Evolutionary conservation across 2,113 vertebrate species (phyloP).

Genomic region (Nesoenas mayeri): DNA sequence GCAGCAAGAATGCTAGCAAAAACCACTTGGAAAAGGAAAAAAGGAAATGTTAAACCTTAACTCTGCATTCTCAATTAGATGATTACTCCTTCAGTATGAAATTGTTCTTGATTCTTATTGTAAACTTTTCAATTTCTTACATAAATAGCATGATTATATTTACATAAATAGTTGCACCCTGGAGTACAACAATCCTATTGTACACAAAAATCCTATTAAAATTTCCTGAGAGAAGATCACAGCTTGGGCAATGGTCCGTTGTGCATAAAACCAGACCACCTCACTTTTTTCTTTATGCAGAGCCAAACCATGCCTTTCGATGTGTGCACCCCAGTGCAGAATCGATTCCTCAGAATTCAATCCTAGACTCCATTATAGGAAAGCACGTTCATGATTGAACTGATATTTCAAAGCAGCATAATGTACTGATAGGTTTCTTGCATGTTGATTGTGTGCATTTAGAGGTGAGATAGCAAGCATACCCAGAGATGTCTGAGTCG

Average conservation of each 20-base stretch:
- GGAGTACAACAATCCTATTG: slow-evolving; percentile 43
- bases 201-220: slow-evolving; percentile 54
- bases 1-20: not conserved
- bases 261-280: not conserved
- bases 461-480: not conserved
- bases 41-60: slow-evolving; percentile 27
- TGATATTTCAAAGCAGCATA: not conserved
- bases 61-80: slow-evolving; percentile 40
- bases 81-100: slow-evolving; percentile 49
- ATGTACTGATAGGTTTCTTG: not conserved
- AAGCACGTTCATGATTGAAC: not conserved
- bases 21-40: slow-evolving; percentile 28
- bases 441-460: not conserved
- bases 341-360: not conserved
- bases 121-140: slow-evolving; percentile 56
- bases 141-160: slow-evolving; percentile 35
- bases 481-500: not conserved
- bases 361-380: not conserved
- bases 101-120: slow-evolving; percentile 51
- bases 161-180: slow-evolving; percentile 26
- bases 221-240: not conserved
- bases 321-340: not conserved
- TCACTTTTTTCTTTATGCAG: not conserved
- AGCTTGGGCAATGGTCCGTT: not conserved
- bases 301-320: not conserved